Evolutionary conservation across 2,797 vertebrate species (phyloP).

Genomic region (Fundulus diaphanus): DNA sequence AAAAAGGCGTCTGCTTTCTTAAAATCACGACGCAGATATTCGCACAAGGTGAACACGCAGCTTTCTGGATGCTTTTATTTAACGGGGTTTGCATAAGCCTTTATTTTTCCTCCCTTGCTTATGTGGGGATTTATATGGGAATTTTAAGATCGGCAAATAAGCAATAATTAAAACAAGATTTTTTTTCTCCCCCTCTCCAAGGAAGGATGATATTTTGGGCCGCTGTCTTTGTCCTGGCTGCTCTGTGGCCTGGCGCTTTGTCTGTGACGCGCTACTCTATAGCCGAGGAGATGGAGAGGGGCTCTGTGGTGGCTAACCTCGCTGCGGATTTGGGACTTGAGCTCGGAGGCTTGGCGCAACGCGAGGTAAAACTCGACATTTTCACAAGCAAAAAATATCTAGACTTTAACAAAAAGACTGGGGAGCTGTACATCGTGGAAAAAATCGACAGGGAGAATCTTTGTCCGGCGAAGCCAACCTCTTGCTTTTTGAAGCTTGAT

Average conservation of each 20-base stretch:
- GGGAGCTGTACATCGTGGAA: slow-evolving; percentile 79
- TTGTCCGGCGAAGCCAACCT: slow-evolving; percentile 75
- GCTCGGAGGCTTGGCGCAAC: slow-evolving; percentile 60
- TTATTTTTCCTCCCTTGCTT: neutral
- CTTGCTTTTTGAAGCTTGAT: slow-evolving; percentile 87
- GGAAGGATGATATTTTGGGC: slow-evolving; percentile 53
- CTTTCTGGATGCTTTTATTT: slow-evolving; percentile 5
- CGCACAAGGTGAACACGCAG: slow-evolving; percentile 12
- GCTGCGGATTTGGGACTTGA: slow-evolving; percentile 81
- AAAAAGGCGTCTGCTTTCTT: neutral
- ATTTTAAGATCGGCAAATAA: neutral
- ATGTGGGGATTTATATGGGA: neutral
- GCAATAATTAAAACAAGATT: neutral
- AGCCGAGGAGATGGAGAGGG: slow-evolving; percentile 82
- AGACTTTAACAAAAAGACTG: slow-evolving; percentile 81
- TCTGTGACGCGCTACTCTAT: slow-evolving; percentile 83
- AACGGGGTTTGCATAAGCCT: neutral
- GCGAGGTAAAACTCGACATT: slow-evolving; percentile 83
- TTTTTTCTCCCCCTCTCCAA: neutral
- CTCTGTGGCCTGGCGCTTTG: slow-evolving; percentile 65
- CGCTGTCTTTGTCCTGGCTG: slow-evolving; percentile 70
- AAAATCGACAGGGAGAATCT: slow-evolving; percentile 87
- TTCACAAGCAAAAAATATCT: slow-evolving; percentile 81
- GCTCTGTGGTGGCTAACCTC: slow-evolving; percentile 82
- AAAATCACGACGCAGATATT: slow-evolving; percentile 56